phyloP scores from a whole-genome alignment of 2,797 vertebrate species.

The Trichosurus vulpecula region DNA sequence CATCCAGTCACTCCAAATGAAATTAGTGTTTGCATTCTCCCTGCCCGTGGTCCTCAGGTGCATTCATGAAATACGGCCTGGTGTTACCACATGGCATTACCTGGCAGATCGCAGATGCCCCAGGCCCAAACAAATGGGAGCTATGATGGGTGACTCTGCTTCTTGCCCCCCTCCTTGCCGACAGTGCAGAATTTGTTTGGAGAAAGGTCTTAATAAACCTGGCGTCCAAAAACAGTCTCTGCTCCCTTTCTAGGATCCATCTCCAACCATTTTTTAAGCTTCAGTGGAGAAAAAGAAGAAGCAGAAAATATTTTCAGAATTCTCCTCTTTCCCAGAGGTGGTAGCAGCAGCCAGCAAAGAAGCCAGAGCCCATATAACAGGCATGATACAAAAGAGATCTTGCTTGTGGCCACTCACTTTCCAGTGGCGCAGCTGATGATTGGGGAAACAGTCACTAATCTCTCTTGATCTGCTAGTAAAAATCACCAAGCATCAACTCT shows the following conservation, averaged over 20 bases:
- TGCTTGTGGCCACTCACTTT: slow-evolving; percentile 43
- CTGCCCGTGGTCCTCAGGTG: slow-evolving; percentile 55
- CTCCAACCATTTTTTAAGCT: not conserved
- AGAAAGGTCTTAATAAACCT: slow-evolving; percentile 34
- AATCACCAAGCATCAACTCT: slow-evolving; percentile 58
- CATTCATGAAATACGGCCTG: slow-evolving; percentile 41
- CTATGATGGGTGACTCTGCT: slow-evolving; percentile 45
- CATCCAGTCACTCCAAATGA: slow-evolving; percentile 25
- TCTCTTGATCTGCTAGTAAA: slow-evolving; percentile 32
- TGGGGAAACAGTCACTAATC: slow-evolving; percentile 48
- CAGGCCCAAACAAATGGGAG: slow-evolving; percentile 59
- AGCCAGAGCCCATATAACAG: slow-evolving; percentile 14
- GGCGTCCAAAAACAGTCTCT: not conserved
- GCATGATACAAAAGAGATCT: not conserved
- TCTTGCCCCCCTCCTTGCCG: slow-evolving; percentile 13
- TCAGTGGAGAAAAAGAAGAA: not conserved
- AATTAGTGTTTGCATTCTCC: slow-evolving; percentile 33
- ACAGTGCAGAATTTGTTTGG: slow-evolving; percentile 7
- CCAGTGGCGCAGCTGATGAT: slow-evolving; percentile 33
- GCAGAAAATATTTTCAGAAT: slow-evolving; percentile 49
- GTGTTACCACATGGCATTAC: not conserved
- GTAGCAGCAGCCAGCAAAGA: slow-evolving; percentile 39
- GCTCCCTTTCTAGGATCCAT: not conserved
- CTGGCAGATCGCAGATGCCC: slow-evolving; percentile 39
- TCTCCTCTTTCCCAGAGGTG: slow-evolving; percentile 4